A percentile compares a stretch with the other conserved stretches of the same genome.
These are phyloP conservation scores for Sinonovacula constricta DNA, from an alignment of 1,140 invertebrate species.

Conservation along the genomic window DNA sequence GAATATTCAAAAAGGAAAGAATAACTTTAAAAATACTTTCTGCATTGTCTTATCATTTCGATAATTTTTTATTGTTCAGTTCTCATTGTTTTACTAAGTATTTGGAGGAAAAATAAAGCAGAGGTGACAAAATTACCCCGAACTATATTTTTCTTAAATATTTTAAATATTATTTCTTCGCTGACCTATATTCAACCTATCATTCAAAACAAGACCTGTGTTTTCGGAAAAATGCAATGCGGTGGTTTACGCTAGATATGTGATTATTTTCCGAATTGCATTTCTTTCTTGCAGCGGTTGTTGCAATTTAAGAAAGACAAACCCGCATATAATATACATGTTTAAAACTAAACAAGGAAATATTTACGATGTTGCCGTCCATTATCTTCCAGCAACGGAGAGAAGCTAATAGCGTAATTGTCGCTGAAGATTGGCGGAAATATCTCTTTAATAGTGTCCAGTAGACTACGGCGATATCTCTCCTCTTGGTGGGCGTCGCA, in stretches of 20 bases:
- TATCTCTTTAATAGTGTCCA: conserved; percentile 35
- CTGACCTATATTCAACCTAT: too few species aligned
- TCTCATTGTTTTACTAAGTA: too few species aligned
- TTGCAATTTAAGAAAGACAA: conserved; percentile 7
- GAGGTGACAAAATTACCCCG: too few species aligned
- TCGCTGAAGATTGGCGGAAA: conserved; percentile 37
- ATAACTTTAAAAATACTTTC: background rate
- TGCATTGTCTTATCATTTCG: background rate
- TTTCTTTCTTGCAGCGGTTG: background rate
- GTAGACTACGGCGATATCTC: conserved; percentile 25
- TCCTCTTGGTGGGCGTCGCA: conserved; percentile 36
- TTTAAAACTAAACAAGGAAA: background rate
- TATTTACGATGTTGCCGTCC: conserved; percentile 46
- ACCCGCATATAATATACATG: background rate
- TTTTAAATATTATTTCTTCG: too few species aligned
- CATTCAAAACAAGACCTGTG: too few species aligned
- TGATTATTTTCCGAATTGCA: background rate
- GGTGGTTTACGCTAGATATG: background rate
- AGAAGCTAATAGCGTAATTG: conserved; percentile 33
- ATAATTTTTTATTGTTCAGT: too few species aligned
- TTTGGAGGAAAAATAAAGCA: too few species aligned
- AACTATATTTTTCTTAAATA: too few species aligned
- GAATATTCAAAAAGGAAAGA: background rate
- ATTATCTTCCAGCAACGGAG: conserved; percentile 44
- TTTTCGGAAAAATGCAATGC: too few species aligned